Conservation (phyloP, 2,797 vertebrate genomes). For the Carapus acus region DNA sequence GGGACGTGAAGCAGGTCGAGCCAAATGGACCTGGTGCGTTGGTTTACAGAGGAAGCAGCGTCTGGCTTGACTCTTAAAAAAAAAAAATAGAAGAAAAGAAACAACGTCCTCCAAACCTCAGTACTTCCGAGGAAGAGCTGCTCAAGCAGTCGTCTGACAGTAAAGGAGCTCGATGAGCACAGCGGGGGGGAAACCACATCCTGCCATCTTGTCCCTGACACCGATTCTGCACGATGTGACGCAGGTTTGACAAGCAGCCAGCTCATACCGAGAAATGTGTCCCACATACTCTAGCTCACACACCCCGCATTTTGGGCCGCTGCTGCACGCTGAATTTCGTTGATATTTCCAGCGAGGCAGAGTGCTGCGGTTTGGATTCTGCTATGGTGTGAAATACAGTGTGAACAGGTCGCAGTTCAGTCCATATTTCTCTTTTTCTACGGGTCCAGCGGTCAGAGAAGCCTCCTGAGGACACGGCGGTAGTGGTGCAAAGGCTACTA, state of each 20-base stretch:
- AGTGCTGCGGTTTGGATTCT: slow-evolving; percentile 33
- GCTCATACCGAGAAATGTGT: slow-evolving; percentile 45
- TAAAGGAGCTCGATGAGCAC: too few relatives aligned
- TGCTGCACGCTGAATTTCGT: slow-evolving; percentile 15
- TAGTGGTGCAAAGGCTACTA: too few relatives aligned
- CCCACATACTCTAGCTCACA: slow-evolving; percentile 19
- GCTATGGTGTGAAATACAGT: too few relatives aligned
- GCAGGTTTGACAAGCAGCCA: slow-evolving; percentile 35
- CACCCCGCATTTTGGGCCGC: slow-evolving; percentile 27
- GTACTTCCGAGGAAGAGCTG: background rate
- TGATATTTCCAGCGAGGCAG: slow-evolving; percentile 37
- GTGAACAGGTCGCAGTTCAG: background rate
- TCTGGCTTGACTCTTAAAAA: too few relatives aligned
- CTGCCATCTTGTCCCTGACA: slow-evolving; percentile 44
- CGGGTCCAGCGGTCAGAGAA: too few relatives aligned
- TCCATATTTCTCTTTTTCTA: too few relatives aligned
- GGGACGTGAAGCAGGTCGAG: too few relatives aligned
- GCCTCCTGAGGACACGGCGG: too few relatives aligned
- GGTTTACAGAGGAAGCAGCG: too few relatives aligned
- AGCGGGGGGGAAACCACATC: slow-evolving; percentile 62
- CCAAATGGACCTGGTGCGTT: too few relatives aligned
- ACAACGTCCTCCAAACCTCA: background rate
- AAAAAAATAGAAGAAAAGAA: too few relatives aligned
- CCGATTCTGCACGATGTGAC: slow-evolving; percentile 37
- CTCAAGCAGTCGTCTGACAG: too few relatives aligned